phyloP scores from a whole-genome alignment of 2,797 vertebrate species.

The Brachymystax lenok region DNA sequence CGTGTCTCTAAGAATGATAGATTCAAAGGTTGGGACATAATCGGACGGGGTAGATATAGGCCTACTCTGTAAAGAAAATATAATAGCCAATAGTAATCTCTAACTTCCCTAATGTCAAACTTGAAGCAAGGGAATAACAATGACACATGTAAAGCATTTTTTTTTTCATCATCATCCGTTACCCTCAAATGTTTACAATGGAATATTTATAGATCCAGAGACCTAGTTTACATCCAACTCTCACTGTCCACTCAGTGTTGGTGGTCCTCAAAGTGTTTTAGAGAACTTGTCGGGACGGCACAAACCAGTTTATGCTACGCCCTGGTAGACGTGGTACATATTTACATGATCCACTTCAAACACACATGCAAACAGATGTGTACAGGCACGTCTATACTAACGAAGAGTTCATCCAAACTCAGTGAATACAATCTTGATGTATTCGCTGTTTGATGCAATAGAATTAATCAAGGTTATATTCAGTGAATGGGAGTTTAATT shows the following conservation, averaged over 20 bases:
- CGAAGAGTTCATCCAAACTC: too few relatives aligned
- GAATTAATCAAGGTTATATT: too few relatives aligned
- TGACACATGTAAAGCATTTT: background rate
- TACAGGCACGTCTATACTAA: too few relatives aligned
- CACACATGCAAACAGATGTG: background rate
- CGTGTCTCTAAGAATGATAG: too few relatives aligned
- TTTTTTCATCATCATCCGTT: background rate
- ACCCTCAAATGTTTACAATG: background rate
- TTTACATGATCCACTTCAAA: background rate
- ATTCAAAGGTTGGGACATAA: too few relatives aligned
- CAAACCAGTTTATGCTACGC: background rate
- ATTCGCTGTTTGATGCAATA: too few relatives aligned
- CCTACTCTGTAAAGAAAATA: too few relatives aligned
- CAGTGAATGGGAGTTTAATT: too few relatives aligned
- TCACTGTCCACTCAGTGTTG: constrained; percentile 10
- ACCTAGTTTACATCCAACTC: constrained; percentile 1
- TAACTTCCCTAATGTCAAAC: too few relatives aligned
- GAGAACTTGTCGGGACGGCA: constrained; percentile 8
- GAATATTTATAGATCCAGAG: constrained; percentile 3
- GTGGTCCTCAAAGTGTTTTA: constrained; percentile 13
- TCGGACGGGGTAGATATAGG: too few relatives aligned
- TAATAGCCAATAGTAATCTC: too few relatives aligned
- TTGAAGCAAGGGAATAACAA: too few relatives aligned
- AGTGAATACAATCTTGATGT: background rate
- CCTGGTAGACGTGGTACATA: background rate